These are phyloP conservation scores for Epirrita christyi DNA, from an alignment of 2,888 invertebrate genomes.

Conservation along the genomic window DNA sequence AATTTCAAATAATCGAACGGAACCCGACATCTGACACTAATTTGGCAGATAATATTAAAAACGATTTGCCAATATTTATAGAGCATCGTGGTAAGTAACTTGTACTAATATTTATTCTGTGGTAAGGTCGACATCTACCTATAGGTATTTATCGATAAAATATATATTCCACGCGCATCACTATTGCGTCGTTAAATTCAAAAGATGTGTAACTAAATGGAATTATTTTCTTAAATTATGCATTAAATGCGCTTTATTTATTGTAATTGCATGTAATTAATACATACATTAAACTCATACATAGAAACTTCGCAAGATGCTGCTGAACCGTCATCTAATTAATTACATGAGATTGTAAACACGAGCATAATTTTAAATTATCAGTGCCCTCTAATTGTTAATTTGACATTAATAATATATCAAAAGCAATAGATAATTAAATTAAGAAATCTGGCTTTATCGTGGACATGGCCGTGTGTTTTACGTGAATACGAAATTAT, in stretches of 20 bases:
- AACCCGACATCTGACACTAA: conserved; percentile 23
- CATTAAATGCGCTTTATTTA: conserved; percentile 11
- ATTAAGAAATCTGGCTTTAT: no score
- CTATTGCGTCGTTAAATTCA: conserved; percentile 15
- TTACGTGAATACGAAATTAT: no score
- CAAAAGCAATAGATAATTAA: no score
- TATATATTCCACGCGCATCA: conserved; percentile 28
- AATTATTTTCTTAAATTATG: conserved; percentile 8
- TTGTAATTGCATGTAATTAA: conserved; percentile 6
- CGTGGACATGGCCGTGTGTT: no score
- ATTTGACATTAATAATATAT: no score
- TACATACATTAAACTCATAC: background rate
- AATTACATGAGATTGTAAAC: no score
- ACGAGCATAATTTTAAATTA: no score
- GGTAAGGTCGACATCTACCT: no score
- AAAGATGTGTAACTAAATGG: conserved; percentile 12
- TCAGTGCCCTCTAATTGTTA: no score
- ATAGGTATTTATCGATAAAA: conserved; percentile 16
- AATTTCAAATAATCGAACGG: conserved; percentile 14
- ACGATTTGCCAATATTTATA: conserved; percentile 4
- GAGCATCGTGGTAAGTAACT: conserved; percentile 10
- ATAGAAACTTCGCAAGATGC: background rate
- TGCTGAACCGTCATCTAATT: background rate
- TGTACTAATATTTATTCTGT: no score
- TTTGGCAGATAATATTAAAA: conserved; percentile 22